Base-by-base conservation (phyloP, 1,140 invertebrate species). In the Drosophila teissieri region DNA sequence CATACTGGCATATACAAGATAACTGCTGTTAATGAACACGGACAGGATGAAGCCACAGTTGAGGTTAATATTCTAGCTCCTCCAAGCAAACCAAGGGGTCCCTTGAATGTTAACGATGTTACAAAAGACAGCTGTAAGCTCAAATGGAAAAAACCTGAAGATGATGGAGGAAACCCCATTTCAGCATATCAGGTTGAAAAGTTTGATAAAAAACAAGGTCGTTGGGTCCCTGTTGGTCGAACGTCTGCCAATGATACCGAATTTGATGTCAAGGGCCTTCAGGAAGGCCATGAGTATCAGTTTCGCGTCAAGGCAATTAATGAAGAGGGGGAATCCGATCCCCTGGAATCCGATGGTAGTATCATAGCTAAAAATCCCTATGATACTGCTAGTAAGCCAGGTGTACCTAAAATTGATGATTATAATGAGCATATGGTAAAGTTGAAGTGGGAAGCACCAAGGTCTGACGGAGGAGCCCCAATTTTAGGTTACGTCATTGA, bases 271-370 rank as follows among this genome's bases (percentile, higher is more conserved):
- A 97, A 97, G 88, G 98, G 98, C 48, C 94, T 99, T 46, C 95
- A 96, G 86, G 97, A 98, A 92, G 98, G 97, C 19, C 97, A 99
- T 91, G 96, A 98, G 85, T 99, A 99, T 93, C 95, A 98, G 92
- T 99, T 99, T 94, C 95, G 98, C 74, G 98, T 99, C 0, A 98
- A 97, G 91, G 98, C 99, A n/a, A 95, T 99, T 46, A 99, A 99
- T 90, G 97, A 98, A 53, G 98, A 99, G 93, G 99, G 99, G 4
- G 98, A 98, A 93, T 98, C 98, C 22, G 98, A 99, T 84, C 98
- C 98, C 19, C 91, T 99, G 49, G 96, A 97, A 82, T 98, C 98
- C 12, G 96, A 95, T 93, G 96, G 97, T 93, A 95, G 94, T 93
- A 92, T 88, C 60, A 49, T 85, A 11, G 80, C 91, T 22, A 92